Base-by-base conservation (phyloP, 2,797 vertebrate species). In the Pangasius macronema region DNA sequence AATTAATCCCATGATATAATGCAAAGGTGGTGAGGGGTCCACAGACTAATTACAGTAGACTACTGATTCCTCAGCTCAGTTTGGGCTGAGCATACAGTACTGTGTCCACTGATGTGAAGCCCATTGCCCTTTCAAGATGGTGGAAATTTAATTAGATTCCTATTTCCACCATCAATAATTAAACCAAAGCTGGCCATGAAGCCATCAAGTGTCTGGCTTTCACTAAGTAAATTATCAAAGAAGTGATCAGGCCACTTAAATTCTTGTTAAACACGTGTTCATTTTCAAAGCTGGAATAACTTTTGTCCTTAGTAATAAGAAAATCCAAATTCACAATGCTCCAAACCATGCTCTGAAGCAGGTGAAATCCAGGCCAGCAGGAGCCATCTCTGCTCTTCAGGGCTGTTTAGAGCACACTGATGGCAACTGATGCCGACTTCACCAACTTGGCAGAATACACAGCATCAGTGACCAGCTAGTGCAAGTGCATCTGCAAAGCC, bases 81-180 rank as follows among this genome's bases (percentile, higher is more conserved):
- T 55, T 85, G 51, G 42, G 46, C 89, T 85, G 85, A 80, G 86
- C 92, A 94, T 92, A 75, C 68, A 76, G 79, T 82, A 88, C 93
- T 92, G 83, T 39, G 87, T 87, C 90, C 90, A 83, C 24, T 89
- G 90, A 89, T 93, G 91, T 91, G 90, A 92, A 89, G 90, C 84
- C 83, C 94, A 95, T 94, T 96, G 93, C 93, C 93, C 95, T 96
- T 96, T 97, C 95, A 94, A 93, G 92, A 95, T 94, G 92, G 96
- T 96, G 96, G 96, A 98, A 97, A 98, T 97, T 97, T 97, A 96
- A 97, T 97, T 97, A 95, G 95, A 95, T 94, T 96, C 87, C 92
- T 94, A 96, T 97, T 98, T 98, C 97, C 96, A 96, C 91, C 94
- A 97, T 98, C 87, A 97, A 97, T 98, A 96, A 97, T 98, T 97